These are phyloP conservation scores for Sarcophaga bullata DNA, from an alignment of 1,140 invertebrate species.

Conservation along the genomic window DNA sequence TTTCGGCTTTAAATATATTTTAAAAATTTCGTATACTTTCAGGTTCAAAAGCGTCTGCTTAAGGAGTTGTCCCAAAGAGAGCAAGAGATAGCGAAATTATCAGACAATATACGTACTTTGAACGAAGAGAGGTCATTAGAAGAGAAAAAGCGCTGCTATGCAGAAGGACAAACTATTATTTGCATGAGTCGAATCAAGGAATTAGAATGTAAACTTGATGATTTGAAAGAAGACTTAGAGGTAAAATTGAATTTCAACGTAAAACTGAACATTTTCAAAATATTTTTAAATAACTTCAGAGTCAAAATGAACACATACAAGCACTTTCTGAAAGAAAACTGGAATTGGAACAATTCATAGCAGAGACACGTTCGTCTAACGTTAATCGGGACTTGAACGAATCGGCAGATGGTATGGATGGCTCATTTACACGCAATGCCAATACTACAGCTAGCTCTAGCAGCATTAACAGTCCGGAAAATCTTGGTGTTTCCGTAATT, in stretches of 20 bases:
- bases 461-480: conserved; percentile 53
- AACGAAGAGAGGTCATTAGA: conserved; percentile 43
- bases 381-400: conserved; percentile 49
- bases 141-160: conserved; percentile 46
- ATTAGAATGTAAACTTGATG: conserved; percentile 49
- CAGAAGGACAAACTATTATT: conserved; percentile 45
- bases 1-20: too few species aligned
- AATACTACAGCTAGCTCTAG: conserved; percentile 38
- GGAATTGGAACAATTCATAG: conserved; percentile 55
- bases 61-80: conserved; percentile 45
- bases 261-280: not conserved
- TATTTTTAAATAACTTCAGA: conserved; percentile 34
- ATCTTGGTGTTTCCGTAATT: conserved; percentile 55
- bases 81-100: conserved; percentile 42
- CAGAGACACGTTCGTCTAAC: conserved; percentile 52
- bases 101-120: conserved; percentile 27
- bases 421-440: conserved; percentile 40
- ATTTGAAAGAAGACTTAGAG: not conserved
- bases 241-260: not conserved
- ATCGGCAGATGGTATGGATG: conserved; percentile 34
- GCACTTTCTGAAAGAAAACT: conserved; percentile 50
- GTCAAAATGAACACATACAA: conserved; percentile 44
- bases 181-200: conserved; percentile 50
- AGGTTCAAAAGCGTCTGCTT: conserved; percentile 40
- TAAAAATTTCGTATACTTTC: not conserved